Conservation (phyloP, 2,797 vertebrate species). For the Aphelocoma californica region DNA sequence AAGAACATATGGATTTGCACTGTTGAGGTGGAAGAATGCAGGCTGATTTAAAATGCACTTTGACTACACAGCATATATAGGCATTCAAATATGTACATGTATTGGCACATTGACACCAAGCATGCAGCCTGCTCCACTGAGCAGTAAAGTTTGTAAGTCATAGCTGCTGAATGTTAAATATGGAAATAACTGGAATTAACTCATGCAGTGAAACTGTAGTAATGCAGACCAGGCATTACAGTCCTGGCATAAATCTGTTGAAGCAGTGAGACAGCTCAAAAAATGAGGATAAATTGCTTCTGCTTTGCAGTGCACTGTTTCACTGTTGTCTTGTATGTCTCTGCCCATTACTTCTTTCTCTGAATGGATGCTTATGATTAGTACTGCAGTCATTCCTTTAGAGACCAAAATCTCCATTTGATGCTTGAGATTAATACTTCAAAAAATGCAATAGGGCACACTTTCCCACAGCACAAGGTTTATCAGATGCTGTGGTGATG, state of each 20-base stretch:
- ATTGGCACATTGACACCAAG: not conserved
- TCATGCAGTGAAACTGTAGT: not conserved
- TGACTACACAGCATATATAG: not conserved
- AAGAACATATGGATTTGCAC: not conserved
- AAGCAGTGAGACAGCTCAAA: not conserved
- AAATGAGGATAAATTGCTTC: conserved; percentile 27
- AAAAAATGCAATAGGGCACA: not conserved
- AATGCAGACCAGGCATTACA: not conserved
- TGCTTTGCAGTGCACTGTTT: not conserved
- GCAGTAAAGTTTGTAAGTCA: not conserved
- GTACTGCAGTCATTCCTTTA: not conserved
- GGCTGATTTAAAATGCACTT: not conserved
- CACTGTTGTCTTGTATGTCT: not conserved
- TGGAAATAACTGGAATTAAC: conserved; percentile 7
- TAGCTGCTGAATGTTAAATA: conserved; percentile 18
- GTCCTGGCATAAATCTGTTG: not conserved
- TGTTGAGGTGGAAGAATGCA: not conserved
- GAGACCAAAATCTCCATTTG: not conserved
- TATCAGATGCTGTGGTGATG: not conserved
- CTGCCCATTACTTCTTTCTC: not conserved
- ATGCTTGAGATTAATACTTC: not conserved
- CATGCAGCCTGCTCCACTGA: not conserved
- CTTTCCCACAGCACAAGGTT: accelerated
- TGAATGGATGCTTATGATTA: not conserved
- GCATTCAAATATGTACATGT: not conserved